Evolutionary conservation across 1,140 invertebrate genomes (phyloP).

Genomic region (Berghia stephanieae): DNA sequence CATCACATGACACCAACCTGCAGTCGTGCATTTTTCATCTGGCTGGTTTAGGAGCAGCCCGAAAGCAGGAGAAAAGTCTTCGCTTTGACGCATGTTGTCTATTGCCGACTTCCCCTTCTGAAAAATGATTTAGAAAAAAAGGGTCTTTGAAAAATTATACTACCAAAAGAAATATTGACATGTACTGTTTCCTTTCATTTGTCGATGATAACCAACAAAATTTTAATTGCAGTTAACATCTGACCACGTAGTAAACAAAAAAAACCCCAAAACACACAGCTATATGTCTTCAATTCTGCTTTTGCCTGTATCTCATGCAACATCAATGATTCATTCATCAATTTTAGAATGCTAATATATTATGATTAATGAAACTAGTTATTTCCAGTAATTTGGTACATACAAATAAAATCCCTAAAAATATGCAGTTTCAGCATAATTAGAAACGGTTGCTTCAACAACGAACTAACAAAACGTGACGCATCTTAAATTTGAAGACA

Average conservation of each 20-base stretch:
- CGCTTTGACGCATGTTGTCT: neutral
- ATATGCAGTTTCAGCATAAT: no score
- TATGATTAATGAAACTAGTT: no score
- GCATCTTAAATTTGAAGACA: no score
- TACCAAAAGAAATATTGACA: neutral
- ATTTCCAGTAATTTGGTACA: no score
- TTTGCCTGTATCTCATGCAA: no score
- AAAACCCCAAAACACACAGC: no score
- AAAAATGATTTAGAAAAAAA: neutral
- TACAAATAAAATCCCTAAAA: no score
- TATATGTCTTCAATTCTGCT: no score
- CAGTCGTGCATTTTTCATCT: neutral
- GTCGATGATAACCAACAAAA: neutral
- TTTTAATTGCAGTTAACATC: neutral
- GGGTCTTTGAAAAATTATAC: neutral
- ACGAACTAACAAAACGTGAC: no score
- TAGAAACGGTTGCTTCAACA: no score
- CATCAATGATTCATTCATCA: no score
- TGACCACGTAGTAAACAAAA: neutral
- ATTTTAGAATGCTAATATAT: no score
- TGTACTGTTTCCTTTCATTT: neutral
- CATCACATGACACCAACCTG: neutral
- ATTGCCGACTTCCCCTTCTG: conserved; percentile 12
- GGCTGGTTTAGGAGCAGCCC: neutral
- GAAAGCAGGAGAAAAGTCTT: conserved; percentile 23